Evolutionary conservation across 2,797 vertebrate species (phyloP).

Genomic region (Enteromius treurensis): DNA sequence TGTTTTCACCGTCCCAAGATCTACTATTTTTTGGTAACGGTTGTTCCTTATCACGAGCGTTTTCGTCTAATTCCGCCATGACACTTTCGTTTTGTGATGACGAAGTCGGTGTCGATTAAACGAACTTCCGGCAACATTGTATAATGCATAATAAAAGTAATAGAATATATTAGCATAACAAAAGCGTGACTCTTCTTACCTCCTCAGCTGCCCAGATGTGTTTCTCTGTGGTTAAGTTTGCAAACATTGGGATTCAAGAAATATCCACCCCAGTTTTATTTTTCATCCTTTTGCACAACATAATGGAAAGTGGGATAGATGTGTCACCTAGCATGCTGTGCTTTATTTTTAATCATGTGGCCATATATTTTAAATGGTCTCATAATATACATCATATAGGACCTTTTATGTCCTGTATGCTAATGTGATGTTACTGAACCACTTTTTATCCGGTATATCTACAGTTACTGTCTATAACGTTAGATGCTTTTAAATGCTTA

Average conservation of each 20-base stretch:
- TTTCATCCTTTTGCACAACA: not conserved
- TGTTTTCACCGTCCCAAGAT: constrained; percentile 38
- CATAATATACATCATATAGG: not conserved
- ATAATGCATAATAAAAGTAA: constrained; percentile 37
- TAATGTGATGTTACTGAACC: not conserved
- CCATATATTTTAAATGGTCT: not conserved
- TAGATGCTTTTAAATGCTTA: too few species aligned
- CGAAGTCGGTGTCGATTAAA: not conserved
- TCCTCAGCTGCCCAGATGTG: not conserved
- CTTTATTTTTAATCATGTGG: not conserved
- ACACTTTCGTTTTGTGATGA: constrained; percentile 29
- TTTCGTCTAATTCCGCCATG: constrained; percentile 77
- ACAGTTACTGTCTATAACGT: not conserved
- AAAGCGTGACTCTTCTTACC: not conserved
- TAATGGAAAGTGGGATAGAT: not conserved
- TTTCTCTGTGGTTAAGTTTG: not conserved
- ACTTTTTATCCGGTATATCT: not conserved
- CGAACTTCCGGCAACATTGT: constrained; percentile 36
- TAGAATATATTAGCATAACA: not conserved
- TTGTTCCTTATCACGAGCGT: constrained; percentile 64
- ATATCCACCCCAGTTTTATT: not conserved
- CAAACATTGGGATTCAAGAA: not conserved
- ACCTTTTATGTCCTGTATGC: not conserved
- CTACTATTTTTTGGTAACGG: constrained; percentile 44
- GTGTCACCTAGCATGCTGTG: not conserved